Conservation (phyloP, 2,888 invertebrate genomes). For the Dolichomitus sp. region DNA sequence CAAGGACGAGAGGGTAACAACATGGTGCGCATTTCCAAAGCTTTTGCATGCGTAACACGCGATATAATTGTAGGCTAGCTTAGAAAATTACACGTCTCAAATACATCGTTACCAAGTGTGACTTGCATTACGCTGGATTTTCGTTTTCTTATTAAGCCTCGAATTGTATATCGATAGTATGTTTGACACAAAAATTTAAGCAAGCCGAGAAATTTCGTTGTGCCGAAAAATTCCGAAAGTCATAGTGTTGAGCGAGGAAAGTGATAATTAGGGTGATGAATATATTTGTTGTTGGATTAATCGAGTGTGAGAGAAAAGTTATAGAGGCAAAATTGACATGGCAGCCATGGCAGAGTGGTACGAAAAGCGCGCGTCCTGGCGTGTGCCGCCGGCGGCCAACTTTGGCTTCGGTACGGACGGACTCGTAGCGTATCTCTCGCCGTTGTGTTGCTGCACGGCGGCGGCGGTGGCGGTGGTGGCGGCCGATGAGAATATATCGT, state of each 20-base stretch:
- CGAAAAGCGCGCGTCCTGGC: conserved; percentile 84
- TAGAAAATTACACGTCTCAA: too few relatives aligned
- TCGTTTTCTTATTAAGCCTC: not conserved
- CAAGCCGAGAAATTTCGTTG: not conserved
- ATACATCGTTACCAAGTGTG: not conserved
- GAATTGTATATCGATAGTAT: not conserved
- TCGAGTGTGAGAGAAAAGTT: not conserved
- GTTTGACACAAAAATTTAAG: not conserved
- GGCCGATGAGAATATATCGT: conserved; percentile 46
- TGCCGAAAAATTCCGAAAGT: not conserved
- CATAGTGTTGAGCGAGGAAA: too few relatives aligned
- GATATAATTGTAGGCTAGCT: not conserved
- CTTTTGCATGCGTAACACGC: conserved; percentile 13
- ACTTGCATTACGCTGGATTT: not conserved
- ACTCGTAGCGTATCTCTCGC: conserved; percentile 12
- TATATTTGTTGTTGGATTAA: not conserved
- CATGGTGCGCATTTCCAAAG: not conserved
- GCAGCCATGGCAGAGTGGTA: conserved; percentile 79
- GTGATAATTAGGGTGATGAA: not conserved
- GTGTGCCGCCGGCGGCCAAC: conserved; percentile 61
- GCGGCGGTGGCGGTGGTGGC: not conserved
- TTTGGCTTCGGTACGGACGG: conserved; percentile 47
- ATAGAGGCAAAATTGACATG: conserved; percentile 76
- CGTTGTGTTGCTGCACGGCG: not conserved
- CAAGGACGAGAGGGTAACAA: not conserved